phyloP scores from a whole-genome alignment of 2,888 invertebrate species.

The Barypeithes pellucidus region DNA sequence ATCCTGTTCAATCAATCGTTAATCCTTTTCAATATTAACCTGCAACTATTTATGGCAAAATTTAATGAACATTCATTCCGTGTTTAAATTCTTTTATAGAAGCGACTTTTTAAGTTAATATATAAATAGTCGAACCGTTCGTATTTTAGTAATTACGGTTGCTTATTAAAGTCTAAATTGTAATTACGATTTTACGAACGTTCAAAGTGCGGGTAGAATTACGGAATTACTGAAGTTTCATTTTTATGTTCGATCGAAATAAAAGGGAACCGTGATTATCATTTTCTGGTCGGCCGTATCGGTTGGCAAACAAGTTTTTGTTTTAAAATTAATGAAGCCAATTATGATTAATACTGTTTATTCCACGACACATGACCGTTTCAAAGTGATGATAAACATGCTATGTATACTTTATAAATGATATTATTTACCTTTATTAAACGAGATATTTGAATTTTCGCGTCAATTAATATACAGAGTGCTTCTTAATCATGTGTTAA shows the following conservation, averaged over 20 bases:
- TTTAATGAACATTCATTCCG: not conserved
- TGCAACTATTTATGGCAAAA: too few species aligned
- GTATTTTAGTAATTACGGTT: not conserved
- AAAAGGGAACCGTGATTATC: not conserved
- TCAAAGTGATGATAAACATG: not conserved
- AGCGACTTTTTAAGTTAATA: not conserved
- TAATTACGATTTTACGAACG: conserved; percentile 7
- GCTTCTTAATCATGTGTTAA: too few species aligned
- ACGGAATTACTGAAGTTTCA: not conserved
- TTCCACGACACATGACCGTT: not conserved
- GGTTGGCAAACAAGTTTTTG: not conserved
- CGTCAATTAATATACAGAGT: not conserved
- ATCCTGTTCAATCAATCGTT: too few species aligned
- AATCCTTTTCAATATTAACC: too few species aligned
- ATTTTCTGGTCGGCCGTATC: not conserved
- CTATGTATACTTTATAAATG: not conserved
- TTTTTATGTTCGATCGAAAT: not conserved
- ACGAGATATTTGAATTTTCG: not conserved
- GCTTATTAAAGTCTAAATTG: conserved; percentile 16
- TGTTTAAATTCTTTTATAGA: not conserved
- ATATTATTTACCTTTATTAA: not conserved
- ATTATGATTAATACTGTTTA: not conserved
- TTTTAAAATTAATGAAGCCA: conserved; percentile 6
- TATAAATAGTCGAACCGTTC: not conserved
- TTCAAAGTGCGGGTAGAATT: conserved; percentile 16